Evolutionary conservation across 2,113 vertebrate species (phyloP).

Genomic region (Limanda limanda): DNA sequence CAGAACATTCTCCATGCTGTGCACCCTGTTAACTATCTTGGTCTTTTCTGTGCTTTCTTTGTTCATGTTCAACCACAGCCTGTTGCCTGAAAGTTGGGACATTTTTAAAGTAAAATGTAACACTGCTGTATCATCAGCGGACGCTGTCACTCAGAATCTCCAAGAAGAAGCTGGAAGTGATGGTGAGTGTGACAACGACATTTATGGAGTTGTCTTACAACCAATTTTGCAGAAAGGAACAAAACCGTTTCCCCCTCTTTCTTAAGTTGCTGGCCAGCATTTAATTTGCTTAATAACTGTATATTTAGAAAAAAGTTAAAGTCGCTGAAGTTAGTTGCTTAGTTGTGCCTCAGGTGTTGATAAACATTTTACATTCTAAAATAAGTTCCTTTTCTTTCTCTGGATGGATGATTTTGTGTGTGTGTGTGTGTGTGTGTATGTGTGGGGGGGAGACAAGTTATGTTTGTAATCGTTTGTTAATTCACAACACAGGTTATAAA

Average conservation of each 20-base stretch:
- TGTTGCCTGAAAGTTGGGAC: constrained; percentile 78
- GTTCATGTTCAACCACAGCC: constrained; percentile 69
- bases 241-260: neutral
- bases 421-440: too few relatives aligned
- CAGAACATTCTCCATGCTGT: constrained; percentile 77
- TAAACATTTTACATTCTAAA: too few relatives aligned
- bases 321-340: too few relatives aligned
- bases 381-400: too few relatives aligned
- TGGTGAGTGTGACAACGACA: constrained; percentile 19
- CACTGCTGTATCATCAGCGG: neutral
- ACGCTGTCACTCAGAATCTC: neutral
- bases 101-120: constrained; percentile 62
- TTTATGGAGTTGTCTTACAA: constrained; percentile 15
- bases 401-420: too few relatives aligned
- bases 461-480: too few relatives aligned
- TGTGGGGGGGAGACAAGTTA: too few relatives aligned
- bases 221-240: constrained; percentile 3
- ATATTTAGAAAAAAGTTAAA: too few relatives aligned
- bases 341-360: too few relatives aligned
- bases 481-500: too few relatives aligned
- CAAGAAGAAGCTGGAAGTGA: constrained; percentile 11
- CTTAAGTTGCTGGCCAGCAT: neutral
- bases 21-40: constrained; percentile 56
- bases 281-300: too few relatives aligned
- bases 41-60: constrained; percentile 60